Evolutionary conservation across 2,113 vertebrate species (phyloP).

Genomic region (Dissostichus mawsoni): DNA sequence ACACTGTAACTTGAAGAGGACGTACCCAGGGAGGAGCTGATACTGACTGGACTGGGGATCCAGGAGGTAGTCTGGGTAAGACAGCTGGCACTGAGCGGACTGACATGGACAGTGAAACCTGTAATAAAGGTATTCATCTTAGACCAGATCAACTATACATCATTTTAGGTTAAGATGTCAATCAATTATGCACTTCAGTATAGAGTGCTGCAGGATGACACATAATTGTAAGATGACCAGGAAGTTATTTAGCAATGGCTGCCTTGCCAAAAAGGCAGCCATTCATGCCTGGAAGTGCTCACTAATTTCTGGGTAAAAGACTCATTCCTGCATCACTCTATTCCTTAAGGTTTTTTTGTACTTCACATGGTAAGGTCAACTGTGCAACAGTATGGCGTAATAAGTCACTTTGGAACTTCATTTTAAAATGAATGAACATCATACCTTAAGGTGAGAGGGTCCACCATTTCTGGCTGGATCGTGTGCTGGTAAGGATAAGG

Average conservation of each 20-base stretch:
- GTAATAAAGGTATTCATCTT: not conserved
- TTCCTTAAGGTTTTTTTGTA: not conserved
- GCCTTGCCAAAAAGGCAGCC: too few species aligned
- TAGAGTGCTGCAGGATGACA: too few species aligned
- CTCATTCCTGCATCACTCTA: too few species aligned
- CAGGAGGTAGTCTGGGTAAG: slow-evolving; percentile 12
- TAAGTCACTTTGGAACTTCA: not conserved
- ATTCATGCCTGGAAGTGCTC: too few species aligned
- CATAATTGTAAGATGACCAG: too few species aligned
- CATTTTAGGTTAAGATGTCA: not conserved
- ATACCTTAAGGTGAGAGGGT: slow-evolving; percentile 26
- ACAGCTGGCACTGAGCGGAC: slow-evolving; percentile 22
- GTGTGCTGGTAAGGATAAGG: slow-evolving; percentile 4
- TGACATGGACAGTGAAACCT: slow-evolving; percentile 33
- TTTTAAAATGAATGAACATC: not conserved
- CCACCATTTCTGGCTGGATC: slow-evolving; percentile 12
- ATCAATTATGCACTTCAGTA: not conserved
- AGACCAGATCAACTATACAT: not conserved
- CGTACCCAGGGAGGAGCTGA: slow-evolving; percentile 42
- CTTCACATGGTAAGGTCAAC: not conserved
- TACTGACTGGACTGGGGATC: slow-evolving; percentile 43
- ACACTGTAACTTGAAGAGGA: not conserved
- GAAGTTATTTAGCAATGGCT: too few species aligned
- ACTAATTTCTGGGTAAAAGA: too few species aligned
- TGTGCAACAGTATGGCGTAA: too few species aligned